Base-by-base conservation (phyloP, 2,113 vertebrate genomes). In the Seriola quinqueradiata region DNA sequence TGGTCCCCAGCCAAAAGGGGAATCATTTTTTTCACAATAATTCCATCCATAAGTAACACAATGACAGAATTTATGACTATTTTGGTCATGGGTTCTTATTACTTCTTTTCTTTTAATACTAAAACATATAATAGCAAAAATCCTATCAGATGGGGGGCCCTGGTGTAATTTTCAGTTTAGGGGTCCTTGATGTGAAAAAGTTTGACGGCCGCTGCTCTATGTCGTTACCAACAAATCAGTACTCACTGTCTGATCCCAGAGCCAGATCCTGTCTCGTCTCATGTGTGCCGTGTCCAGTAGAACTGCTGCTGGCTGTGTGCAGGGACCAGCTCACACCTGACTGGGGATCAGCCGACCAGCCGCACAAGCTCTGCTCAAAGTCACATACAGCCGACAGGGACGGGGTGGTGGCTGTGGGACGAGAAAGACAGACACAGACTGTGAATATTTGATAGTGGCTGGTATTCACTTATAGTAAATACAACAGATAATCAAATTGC, bases 301-400 rank as follows among this genome's bases (percentile, higher is more conserved):
- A 77, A 2, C 78, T 52, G 74, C 83, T 94, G 64, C 94, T 70
- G 79, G 95, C 92, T 2, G 83, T 95, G 92, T 96, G 96, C 75
- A 97, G 94, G 11, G 95, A 94, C 97, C 97, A 98, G 0, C 91
- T 97, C 73, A 97, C 96, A 57, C 96, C 96, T 0, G 95, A 97
- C 84, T 95, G 95, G 1, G 94, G 95, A 81, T 99, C 97, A 0
- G 97, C 96, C 4, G 96, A 95, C 98, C 98, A 99, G 79, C 97
- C 97, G 34, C 98, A 99, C 88, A 98, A 75, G 66, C 93, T 95
- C 76, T 92, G 92, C 89, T 98, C 97, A 77, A 99, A 99, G 92
- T 98, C 97, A 88, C 98, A 99, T 16, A 97, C 96, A 68, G 97
- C 97, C 67, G 96, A 93, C 93, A n/a, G 84, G 67, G 94, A 97